Conservation (phyloP, 2,888 invertebrate species). For the Loripinus fragilis region DNA sequence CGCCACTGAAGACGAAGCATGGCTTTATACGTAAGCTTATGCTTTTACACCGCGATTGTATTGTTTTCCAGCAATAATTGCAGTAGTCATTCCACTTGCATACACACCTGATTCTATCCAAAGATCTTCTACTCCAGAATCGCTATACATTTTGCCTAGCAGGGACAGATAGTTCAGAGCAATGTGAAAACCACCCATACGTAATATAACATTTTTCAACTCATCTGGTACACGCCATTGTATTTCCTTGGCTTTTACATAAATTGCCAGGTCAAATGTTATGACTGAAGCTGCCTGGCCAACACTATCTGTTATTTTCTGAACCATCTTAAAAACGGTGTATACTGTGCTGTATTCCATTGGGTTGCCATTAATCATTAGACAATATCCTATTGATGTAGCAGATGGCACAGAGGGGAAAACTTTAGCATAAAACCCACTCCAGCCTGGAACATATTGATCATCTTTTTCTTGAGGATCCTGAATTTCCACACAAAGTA, state of each 20-base stretch:
- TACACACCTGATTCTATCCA: slow-evolving; percentile 5
- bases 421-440: not conserved
- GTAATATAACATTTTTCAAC: not conserved
- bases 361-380: slow-evolving; percentile 4
- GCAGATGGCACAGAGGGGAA: too few relatives aligned
- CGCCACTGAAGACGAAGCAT: not conserved
- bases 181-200: slow-evolving; percentile 14
- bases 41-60: slow-evolving; percentile 22
- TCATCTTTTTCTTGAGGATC: not conserved
- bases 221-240: not conserved
- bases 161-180: not conserved
- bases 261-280: slow-evolving; percentile 8
- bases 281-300: not conserved
- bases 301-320: not conserved
- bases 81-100: not conserved
- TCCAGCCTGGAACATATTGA: not conserved
- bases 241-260: slow-evolving; percentile 17
- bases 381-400: slow-evolving; percentile 13
- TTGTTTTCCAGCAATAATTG: not conserved
- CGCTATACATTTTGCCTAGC: not conserved
- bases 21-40: not conserved
- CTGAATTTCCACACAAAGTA: not conserved
- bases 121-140: not conserved
- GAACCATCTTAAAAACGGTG: not conserved
- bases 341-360: slow-evolving; percentile 9